Conservation (phyloP, 2,888 invertebrate species). For the Zonitis immaculata region DNA sequence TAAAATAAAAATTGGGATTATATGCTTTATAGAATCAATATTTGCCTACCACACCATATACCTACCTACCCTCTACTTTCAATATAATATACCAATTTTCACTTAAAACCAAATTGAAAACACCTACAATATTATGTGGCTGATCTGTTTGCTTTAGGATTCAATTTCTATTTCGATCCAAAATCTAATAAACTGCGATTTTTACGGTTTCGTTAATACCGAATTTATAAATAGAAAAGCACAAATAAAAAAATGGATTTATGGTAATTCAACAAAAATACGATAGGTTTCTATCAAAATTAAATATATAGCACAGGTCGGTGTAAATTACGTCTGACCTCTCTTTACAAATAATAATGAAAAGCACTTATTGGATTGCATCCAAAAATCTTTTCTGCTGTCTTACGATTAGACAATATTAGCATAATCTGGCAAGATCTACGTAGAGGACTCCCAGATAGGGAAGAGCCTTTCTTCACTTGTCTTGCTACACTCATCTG, state of each 20-base stretch:
- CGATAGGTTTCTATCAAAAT: background rate
- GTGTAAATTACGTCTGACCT: no score
- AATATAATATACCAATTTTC: conserved; percentile 18
- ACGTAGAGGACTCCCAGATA: no score
- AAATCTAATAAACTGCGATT: conserved; percentile 2
- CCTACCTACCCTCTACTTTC: no score
- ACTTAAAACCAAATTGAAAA: conserved; percentile 21
- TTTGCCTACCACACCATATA: conserved; percentile 10
- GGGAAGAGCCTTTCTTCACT: no score
- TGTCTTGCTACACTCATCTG: no score
- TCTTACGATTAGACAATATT: no score
- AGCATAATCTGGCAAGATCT: no score
- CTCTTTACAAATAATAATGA: no score
- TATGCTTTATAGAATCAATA: conserved; percentile 16
- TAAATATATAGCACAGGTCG: no score
- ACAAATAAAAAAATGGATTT: background rate
- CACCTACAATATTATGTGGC: conserved; percentile 19
- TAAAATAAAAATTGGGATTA: conserved; percentile 6
- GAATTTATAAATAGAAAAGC: background rate
- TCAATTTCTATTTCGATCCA: conserved; percentile 12
- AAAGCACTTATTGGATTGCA: no score
- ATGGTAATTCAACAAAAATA: background rate
- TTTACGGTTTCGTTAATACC: background rate
- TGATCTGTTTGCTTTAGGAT: conserved; percentile 16
- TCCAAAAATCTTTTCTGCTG: no score